Evolutionary conservation across 1,140 invertebrate species (phyloP), one percentile per base, ranked within the genome.

Genomic region (Polyergus mexicanus): DNA sequence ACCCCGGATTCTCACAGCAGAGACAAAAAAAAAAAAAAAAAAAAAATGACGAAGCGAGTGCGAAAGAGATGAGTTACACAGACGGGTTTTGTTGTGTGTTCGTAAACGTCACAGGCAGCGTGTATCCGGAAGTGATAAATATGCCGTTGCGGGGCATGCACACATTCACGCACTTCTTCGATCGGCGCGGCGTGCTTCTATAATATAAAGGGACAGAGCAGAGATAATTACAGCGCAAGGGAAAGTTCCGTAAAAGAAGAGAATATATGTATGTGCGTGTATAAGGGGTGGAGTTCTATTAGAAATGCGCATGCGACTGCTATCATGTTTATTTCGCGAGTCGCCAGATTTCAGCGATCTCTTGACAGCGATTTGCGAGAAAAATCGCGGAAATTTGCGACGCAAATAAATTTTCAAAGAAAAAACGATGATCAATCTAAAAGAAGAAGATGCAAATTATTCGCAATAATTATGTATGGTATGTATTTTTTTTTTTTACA

Each of bases 41-140:
- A 74, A 74, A 44, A 76, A 54, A 63, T 47, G 51, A 32, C 22
- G 80, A 58, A 35, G 11, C 10, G 35, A 54, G 19, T 6, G 5
- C 5, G 47, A 63, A 19, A 1, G 41, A 78, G 76, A 4, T 3
- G 44, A 8, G 4, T 16, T 58, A 38, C 22, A 56, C 28, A 35
- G 22, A 56, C 22, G 8, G 62, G 13, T 25, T 44, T 86, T 28
- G 13, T 44, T 51, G 28, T 54, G 84, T 76, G 38, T 90, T 83
- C 47, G 72, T 89, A 81, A 87, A 90, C 86, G 86, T 88, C 81
- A 87, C 60, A n/a, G 44, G 60, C 75, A 62, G 63, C 75, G 19
- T 58, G 86, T 25, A 87, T 91, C 84, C 90, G 85, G 80, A 88
- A 91, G 63, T 88, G 90, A 92, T 92, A 92, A 92, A 91, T 92